These are phyloP conservation scores for Oeneis ivallda DNA, from an alignment of 2,888 invertebrate genomes.

Conservation along the genomic window DNA sequence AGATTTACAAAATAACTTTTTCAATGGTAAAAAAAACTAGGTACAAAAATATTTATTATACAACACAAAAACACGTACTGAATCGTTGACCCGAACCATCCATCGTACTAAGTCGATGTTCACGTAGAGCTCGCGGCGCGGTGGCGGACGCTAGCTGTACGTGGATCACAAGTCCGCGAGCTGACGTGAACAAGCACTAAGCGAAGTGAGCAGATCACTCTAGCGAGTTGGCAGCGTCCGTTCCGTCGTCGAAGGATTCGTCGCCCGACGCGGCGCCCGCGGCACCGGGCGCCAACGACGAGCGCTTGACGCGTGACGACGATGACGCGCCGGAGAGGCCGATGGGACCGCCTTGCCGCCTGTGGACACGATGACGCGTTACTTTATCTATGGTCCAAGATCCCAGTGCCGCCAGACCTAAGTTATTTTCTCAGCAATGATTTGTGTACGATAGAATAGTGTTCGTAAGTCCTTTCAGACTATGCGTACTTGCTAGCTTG, in stretches of 20 bases:
- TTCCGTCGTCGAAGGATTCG: conserved; percentile 87
- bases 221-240: conserved; percentile 89
- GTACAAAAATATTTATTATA: conserved; percentile 1
- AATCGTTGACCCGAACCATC: conserved; percentile 25
- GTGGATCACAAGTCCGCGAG: background rate
- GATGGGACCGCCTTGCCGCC: conserved; percentile 80
- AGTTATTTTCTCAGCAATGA: no score
- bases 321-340: conserved; percentile 83
- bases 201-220: conserved; percentile 62
- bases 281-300: conserved; percentile 84
- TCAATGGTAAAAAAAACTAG: background rate
- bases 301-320: conserved; percentile 85
- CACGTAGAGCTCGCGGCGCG: conserved; percentile 1
- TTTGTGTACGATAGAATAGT: no score
- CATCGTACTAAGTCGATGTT: background rate
- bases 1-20: background rate
- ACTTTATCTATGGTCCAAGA: no score
- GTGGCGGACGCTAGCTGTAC: background rate
- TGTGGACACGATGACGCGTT: conserved; percentile 40
- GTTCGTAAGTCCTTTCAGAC: no score
- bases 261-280: conserved; percentile 85
- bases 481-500: no score
- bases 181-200: background rate
- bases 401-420: no score
- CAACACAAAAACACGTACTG: conserved; percentile 8